Conservation (phyloP, 2,888 invertebrate genomes). For the Volucella inflata region DNA sequence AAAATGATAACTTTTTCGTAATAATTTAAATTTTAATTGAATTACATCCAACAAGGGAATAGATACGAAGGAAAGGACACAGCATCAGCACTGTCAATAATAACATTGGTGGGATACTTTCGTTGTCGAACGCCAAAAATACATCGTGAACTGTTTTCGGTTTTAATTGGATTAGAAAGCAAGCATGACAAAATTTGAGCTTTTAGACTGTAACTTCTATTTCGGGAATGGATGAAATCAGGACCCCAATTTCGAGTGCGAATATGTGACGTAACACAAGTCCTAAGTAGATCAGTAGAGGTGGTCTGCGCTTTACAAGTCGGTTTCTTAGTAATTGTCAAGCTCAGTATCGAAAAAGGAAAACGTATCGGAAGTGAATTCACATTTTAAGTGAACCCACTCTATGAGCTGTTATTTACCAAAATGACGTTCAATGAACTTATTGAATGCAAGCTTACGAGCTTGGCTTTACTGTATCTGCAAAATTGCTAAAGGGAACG, state of each 20-base stretch:
- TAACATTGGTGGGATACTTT: background rate
- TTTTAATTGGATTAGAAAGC: slow-evolving; percentile 28
- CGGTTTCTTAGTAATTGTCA: no score
- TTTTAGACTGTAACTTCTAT: no score
- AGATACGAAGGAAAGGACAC: background rate
- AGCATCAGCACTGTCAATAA: background rate
- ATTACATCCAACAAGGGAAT: slow-evolving; percentile 8
- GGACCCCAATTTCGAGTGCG: background rate
- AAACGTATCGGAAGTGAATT: background rate
- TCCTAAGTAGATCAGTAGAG: no score
- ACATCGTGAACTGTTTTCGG: no score
- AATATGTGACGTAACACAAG: no score
- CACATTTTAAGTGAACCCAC: background rate
- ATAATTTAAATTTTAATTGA: slow-evolving; percentile 40
- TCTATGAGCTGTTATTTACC: background rate
- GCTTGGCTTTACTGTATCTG: background rate
- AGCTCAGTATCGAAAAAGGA: background rate
- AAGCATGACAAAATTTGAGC: background rate
- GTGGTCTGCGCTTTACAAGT: no score
- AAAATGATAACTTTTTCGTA: slow-evolving; percentile 15
- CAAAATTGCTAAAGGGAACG: background rate
- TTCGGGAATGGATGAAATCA: background rate
- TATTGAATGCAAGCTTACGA: background rate
- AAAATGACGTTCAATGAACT: background rate
- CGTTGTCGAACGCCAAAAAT: no score